phyloP scores from a whole-genome alignment of 2,888 invertebrate species.

The Sceliomorpha sp. region DNA sequence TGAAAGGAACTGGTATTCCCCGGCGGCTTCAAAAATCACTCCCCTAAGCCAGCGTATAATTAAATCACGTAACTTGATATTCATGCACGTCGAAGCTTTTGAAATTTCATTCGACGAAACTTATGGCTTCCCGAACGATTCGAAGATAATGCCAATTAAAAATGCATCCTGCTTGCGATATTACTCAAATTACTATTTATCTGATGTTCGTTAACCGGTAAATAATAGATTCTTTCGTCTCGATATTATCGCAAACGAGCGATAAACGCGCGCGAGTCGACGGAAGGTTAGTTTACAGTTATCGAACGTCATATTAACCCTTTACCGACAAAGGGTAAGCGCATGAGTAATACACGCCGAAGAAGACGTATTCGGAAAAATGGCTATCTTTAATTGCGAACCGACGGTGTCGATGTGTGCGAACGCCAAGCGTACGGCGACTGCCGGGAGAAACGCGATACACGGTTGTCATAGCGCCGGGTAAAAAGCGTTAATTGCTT shows the following conservation, averaged over 20 bases:
- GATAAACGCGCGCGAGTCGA: background rate
- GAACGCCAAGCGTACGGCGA: no score
- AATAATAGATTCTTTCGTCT: conserved; percentile 28
- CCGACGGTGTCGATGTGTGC: no score
- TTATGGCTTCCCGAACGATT: conserved; percentile 9
- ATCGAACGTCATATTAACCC: no score
- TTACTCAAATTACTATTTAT: conserved; percentile 40
- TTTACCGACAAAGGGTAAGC: no score
- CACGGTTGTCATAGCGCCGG: no score
- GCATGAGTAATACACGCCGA: no score
- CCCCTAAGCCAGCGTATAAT: conserved; percentile 30
- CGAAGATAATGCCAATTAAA: conserved; percentile 38
- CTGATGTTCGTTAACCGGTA: conserved; percentile 12
- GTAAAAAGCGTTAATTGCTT: no score
- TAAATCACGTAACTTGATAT: conserved; percentile 31
- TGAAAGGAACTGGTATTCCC: conserved; percentile 5
- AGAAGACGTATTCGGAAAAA: no score
- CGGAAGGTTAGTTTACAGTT: conserved; percentile 18
- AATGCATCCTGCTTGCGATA: conserved; percentile 21
- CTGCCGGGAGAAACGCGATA: no score
- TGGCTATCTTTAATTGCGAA: no score
- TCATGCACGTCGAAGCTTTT: conserved; percentile 12
- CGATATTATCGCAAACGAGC: conserved; percentile 34
- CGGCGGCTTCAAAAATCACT: conserved; percentile 30
- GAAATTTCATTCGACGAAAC: conserved; percentile 21